Conservation (phyloP, 2,113 vertebrate species). For the Neopipo cinnamomea region DNA sequence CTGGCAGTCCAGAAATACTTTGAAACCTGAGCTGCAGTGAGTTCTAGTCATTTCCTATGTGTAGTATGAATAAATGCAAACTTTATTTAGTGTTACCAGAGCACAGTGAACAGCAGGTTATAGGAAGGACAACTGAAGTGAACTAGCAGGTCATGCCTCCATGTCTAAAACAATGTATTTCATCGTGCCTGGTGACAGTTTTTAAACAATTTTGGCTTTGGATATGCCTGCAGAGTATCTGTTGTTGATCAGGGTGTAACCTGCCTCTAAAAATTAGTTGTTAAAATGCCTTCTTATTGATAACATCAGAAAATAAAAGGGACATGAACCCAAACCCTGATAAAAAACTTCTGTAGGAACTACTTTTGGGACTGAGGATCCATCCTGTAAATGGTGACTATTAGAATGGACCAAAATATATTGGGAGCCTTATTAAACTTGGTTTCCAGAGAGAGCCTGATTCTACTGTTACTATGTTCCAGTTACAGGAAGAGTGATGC, state of each 20-base stretch:
- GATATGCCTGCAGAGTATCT: neutral
- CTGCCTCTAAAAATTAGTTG: neutral
- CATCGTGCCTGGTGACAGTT: neutral
- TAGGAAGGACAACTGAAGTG: neutral
- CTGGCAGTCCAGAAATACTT: neutral
- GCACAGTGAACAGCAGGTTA: neutral
- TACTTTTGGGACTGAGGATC: neutral
- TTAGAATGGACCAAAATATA: neutral
- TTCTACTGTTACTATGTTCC: neutral
- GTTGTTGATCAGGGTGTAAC: neutral
- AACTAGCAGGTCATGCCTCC: neutral
- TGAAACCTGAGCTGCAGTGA: neutral
- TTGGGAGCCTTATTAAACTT: neutral
- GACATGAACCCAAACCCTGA: neutral
- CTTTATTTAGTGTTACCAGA: neutral
- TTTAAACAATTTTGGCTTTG: neutral
- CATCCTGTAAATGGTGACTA: neutral
- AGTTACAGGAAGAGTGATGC: neutral
- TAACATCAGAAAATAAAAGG: neutral
- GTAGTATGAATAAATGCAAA: neutral
- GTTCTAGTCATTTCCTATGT: neutral
- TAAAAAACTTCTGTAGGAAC: neutral
- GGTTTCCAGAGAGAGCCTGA: neutral
- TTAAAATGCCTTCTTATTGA: neutral
- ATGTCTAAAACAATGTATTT: neutral